Percentiles rank a stretch among this genome's conserved stretches.
These are phyloP conservation scores for Hoplodrina ambigua DNA, from an alignment of 2,888 invertebrate genomes.

Conservation along the genomic window DNA sequence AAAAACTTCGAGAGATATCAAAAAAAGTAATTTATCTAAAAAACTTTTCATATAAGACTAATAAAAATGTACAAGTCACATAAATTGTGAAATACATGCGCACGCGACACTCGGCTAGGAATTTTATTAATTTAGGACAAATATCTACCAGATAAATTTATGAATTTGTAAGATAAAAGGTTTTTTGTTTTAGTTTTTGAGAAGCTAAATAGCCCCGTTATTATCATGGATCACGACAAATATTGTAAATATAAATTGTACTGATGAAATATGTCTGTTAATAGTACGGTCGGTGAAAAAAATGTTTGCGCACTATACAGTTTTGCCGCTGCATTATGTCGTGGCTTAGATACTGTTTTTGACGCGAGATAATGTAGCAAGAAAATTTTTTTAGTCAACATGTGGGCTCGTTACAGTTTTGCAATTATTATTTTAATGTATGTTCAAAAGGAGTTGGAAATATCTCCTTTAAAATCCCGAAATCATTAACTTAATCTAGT, in stretches of 20 bases:
- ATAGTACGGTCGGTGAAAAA: slow-evolving; percentile 32
- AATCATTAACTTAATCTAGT: too few species aligned
- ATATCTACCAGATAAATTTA: too few species aligned
- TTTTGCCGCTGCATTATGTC: not conserved
- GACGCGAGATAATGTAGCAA: not conserved
- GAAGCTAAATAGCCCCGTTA: not conserved
- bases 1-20: too few species aligned
- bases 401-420: not conserved
- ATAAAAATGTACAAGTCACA: too few species aligned
- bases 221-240: slow-evolving; percentile 32
- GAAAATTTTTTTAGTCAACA: not conserved
- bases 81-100: too few species aligned
- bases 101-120: too few species aligned
- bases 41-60: too few species aligned
- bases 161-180: not conserved
- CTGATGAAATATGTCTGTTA: slow-evolving; percentile 53
- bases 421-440: not conserved
- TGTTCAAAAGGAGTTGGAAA: too few species aligned
- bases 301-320: not conserved
- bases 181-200: not conserved
- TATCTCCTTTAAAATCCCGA: too few species aligned
- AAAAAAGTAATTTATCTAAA: too few species aligned
- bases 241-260: slow-evolving; percentile 52
- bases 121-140: too few species aligned
- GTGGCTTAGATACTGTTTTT: too few species aligned